phyloP scores from a whole-genome alignment of 2,113 vertebrate genomes.

The Campylomormyrus tamandua region DNA sequence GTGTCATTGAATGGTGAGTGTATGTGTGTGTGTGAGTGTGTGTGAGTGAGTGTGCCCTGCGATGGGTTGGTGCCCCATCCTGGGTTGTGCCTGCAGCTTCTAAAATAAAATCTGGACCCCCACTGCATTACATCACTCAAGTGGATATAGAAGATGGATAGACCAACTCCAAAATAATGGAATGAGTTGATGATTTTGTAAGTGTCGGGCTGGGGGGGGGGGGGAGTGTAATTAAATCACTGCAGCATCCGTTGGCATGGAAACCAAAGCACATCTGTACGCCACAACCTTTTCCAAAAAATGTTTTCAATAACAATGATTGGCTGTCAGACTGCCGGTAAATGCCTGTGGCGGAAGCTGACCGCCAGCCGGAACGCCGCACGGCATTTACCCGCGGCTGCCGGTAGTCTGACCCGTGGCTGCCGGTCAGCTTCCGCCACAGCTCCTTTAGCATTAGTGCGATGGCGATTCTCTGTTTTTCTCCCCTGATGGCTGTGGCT shows the following conservation, averaged over 20 bases:
- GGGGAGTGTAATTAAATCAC: neutral
- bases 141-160: neutral
- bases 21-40: neutral
- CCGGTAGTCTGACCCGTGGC: no score
- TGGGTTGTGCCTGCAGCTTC: neutral
- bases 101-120: neutral
- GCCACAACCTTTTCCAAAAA: neutral
- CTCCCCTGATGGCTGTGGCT: neutral
- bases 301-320: neutral
- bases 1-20: neutral
- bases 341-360: no score
- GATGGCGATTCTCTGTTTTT: neutral
- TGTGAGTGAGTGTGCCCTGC: neutral
- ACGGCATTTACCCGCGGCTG: no score
- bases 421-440: neutral
- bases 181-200: neutral
- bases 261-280: neutral
- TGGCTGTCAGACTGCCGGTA: neutral
- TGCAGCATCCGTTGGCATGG: neutral
- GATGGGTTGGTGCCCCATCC: neutral
- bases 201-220: neutral
- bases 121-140: neutral
- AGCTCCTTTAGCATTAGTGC: neutral
- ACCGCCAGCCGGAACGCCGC: no score
- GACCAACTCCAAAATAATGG: neutral